Evolutionary conservation across 1,140 invertebrate species (phyloP), one percentile per base, ranked within the genome.

Genomic region (Pseudomyrmex pallidus): DNA sequence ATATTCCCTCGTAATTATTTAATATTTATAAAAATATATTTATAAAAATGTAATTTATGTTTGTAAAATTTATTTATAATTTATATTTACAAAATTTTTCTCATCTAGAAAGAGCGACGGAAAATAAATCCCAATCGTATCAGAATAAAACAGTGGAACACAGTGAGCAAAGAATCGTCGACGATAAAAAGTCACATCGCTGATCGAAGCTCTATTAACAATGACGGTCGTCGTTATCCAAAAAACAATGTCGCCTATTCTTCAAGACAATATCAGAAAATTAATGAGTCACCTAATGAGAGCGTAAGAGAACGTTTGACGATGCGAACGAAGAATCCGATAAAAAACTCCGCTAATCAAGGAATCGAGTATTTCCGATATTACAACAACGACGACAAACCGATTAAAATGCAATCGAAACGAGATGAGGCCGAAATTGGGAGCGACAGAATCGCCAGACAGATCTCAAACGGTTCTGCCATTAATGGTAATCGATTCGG

Each of bases 341-440:
- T 12, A 62, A 89, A 80, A 15, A 57, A 54, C 9, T 4, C 46
- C 0, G 85, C 48, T 2, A 82, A 90, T 66, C 77, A 62, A 63
- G 84, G 76, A n/a, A 5, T 85, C 9, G 84, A 90, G 54, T 86
- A 88, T 72, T 88, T 84, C 1, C 82, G 90, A 20, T 90, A 90
- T 63, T 90, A 90, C 13, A 86, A 82, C 59, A 76, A 90, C 64
- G 25, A 77, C 1, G 63, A 54, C 4, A 46, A 25, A 2, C 73
- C 63, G 25, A 89, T 78, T 54, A 83, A 89, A 77, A 67, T 59
- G 8, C 80, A 78, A n/a, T 25, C 22, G 5, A 74, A 73, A 5
- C 62, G 52, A n/a, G 62, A n/a, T 4, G 70, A 74, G 8, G 17
- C 22, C 3, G 61, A 3, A 7, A 57, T 52, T 22, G 59, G 52